These are phyloP conservation scores for Tetramorium parvispinum DNA, from an alignment of 1,140 invertebrate species.

Conservation along the genomic window DNA sequence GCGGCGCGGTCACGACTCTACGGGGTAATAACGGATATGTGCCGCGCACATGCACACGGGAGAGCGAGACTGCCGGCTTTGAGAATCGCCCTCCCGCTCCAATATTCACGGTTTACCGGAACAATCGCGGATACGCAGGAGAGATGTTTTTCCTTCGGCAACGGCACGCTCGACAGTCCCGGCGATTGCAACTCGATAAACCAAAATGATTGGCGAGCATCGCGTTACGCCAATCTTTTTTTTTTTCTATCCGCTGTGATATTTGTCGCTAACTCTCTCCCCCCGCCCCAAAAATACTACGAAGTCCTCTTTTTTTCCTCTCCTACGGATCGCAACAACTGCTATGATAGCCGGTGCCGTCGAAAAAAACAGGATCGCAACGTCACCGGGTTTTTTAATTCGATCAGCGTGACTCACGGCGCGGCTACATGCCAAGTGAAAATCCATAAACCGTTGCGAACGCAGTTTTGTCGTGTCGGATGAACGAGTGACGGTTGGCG, in stretches of 20 bases:
- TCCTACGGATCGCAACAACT: conserved; percentile 42
- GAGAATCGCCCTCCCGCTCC: conserved; percentile 7
- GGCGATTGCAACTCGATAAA: conserved; percentile 47
- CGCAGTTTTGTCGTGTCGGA: conserved; percentile 64
- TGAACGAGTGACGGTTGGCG: conserved; percentile 61
- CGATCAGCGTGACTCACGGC: conserved; percentile 69
- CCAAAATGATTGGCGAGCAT: conserved; percentile 52
- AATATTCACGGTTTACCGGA: conserved; percentile 3
- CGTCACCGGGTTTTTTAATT: conserved; percentile 74
- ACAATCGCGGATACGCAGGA: not conserved
- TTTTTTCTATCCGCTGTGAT: not conserved
- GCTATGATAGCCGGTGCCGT: conserved; percentile 17
- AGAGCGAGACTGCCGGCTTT: not conserved
- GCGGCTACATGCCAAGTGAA: conserved; percentile 74
- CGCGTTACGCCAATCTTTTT: conserved; percentile 17
- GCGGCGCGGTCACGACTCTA: not conserved
- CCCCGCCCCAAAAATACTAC: conserved; percentile 11
- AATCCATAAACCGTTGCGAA: conserved; percentile 76
- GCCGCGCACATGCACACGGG: conserved; percentile 20
- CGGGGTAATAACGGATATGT: conserved; percentile 12
- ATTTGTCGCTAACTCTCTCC: not conserved
- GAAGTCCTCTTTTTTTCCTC: conserved; percentile 18
- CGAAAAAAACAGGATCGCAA: conserved; percentile 31
- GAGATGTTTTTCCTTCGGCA: conserved; percentile 35
- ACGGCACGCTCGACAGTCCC: conserved; percentile 4